Base-by-base conservation (phyloP, 1,140 invertebrate genomes). In the Drosophila quadrilineata region DNA sequence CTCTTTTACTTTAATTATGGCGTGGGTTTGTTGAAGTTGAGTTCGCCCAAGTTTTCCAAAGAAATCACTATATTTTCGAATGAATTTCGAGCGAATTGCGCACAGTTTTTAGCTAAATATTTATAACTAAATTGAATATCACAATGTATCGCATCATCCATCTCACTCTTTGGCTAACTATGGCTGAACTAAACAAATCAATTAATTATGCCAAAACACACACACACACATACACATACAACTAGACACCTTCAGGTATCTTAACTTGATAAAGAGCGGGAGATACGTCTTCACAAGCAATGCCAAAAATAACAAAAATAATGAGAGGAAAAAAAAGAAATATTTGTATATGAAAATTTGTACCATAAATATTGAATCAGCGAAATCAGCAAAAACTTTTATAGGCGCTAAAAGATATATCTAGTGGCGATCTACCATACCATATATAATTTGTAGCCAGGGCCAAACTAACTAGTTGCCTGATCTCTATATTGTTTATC, bases 261-360 rank as follows among this genome's bases (percentile, higher is more conserved):
- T n/a, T 6, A 8, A 58, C 26, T 65, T 59, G 54, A 65, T 50
- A 65, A 59, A 65, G 54, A 43, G 58, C 29, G 5, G 17, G 43
- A 58, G 48, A 28, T 40, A 75, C 38, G 75, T 67, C 48, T n/a
- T 6, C 31, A 53, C 58, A 67, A 46, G 60, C 62, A 57, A 33
- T 75, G 79, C 79, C 79, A 85, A 85, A 85, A 85, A 85, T 76
- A 85, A 86, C 74, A 84, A 70, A 66, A 68, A 67, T 53, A n/a
- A n/a, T n/a, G n/a, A n/a, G n/a, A n/a, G n/a, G n/a, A n/a, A n/a
- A n/a, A n/a, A n/a, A n/a, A n/a, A n/a, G n/a, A n/a, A n/a, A n/a
- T n/a, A n/a, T n/a, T n/a, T n/a, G n/a, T n/a, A n/a, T n/a, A n/a
- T n/a, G n/a, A n/a, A n/a, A n/a, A n/a, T n/a, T n/a, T n/a, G 28